These are phyloP conservation scores for Dendrolimus pini DNA, from an alignment of 2,888 invertebrate genomes.

Conservation along the genomic window DNA sequence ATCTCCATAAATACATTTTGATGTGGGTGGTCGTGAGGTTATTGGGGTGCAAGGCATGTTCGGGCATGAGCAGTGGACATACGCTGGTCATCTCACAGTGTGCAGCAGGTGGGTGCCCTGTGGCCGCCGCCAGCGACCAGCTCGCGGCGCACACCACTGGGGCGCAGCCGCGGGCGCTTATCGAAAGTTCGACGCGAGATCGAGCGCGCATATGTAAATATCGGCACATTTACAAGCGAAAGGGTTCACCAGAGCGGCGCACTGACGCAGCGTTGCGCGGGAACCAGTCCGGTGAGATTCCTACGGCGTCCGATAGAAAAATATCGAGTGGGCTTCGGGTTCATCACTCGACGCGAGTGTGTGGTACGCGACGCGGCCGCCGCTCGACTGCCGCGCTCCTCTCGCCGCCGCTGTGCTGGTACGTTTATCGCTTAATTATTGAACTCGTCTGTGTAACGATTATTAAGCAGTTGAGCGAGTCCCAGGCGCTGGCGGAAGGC, in stretches of 20 bases:
- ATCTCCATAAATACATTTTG: too few species aligned
- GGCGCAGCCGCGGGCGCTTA: slow-evolving; percentile 53
- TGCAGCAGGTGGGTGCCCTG: slow-evolving; percentile 52
- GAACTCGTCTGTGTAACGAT: slow-evolving; percentile 71
- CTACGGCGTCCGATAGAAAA: slow-evolving; percentile 79
- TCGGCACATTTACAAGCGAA: slow-evolving; percentile 77
- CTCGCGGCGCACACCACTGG: slow-evolving; percentile 49
- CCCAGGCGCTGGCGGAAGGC: slow-evolving; percentile 45
- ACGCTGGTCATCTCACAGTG: slow-evolving; percentile 70
- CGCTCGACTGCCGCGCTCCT: slow-evolving; percentile 71
- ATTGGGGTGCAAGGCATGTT: background rate
- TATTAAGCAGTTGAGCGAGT: slow-evolving; percentile 58
- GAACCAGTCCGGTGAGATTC: slow-evolving; percentile 82
- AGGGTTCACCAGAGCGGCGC: slow-evolving; percentile 76
- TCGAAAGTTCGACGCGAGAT: slow-evolving; percentile 75
- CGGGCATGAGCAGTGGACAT: slow-evolving; percentile 32
- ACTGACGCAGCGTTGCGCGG: slow-evolving; percentile 73
- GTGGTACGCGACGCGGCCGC: slow-evolving; percentile 66
- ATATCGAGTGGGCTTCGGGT: slow-evolving; percentile 70
- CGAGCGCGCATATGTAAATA: slow-evolving; percentile 76
- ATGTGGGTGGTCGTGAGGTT: background rate
- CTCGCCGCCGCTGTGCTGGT: slow-evolving; percentile 60
- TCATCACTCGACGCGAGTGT: slow-evolving; percentile 63
- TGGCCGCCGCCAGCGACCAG: slow-evolving; percentile 43
- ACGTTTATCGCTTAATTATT: slow-evolving; percentile 76